Conservation (phyloP, 2,113 vertebrate species). For the Turnix velox region DNA sequence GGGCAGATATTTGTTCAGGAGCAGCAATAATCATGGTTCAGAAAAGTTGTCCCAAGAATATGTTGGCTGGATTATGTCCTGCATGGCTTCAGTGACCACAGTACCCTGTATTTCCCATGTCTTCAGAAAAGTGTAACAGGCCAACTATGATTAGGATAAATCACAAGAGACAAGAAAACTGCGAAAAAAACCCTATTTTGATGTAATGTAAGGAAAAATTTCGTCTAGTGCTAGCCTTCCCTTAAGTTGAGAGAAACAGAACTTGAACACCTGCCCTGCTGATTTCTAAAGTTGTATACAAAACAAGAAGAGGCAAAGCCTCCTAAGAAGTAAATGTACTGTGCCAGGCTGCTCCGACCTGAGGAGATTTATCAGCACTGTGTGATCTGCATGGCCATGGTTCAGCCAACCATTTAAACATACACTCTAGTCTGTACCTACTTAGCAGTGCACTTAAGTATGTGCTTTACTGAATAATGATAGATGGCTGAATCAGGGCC, state of each 20-base stretch:
- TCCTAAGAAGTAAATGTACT: neutral
- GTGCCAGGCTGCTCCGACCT: neutral
- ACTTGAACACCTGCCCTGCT: neutral
- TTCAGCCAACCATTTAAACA: neutral
- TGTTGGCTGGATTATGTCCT: neutral
- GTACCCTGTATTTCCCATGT: rapidly evolving
- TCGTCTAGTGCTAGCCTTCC: neutral
- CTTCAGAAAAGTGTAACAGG: neutral
- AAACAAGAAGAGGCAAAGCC: neutral
- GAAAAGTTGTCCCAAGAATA: neutral
- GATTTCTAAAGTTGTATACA: neutral
- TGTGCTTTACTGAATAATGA: neutral
- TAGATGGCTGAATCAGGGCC: conserved; percentile 6
- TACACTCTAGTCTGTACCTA: neutral
- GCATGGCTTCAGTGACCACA: neutral
- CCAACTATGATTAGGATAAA: neutral
- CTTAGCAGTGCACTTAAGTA: neutral
- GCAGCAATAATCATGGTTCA: neutral
- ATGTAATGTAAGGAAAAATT: neutral
- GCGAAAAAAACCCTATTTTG: neutral
- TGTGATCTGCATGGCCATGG: neutral
- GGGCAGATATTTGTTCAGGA: neutral
- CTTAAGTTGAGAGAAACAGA: neutral
- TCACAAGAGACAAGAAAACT: neutral
- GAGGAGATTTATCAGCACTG: neutral